A percentile compares a stretch with the other conserved stretches of the same genome.
Conservation (phyloP, 2,888 invertebrate genomes). For the Cylindroiulus punctatus region DNA sequence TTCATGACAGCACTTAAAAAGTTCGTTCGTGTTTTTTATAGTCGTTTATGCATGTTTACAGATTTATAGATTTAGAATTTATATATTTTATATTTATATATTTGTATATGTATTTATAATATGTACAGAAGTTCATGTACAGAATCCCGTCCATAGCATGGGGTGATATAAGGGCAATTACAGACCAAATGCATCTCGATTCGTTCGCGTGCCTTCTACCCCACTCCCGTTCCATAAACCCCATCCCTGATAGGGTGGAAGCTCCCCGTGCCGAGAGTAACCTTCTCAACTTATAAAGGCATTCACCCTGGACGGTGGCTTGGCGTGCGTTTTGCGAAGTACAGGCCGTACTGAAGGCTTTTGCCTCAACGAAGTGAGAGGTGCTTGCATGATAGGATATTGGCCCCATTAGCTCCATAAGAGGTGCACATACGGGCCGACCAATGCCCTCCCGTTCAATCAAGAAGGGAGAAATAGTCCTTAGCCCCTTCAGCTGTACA, state of each 20-base stretch:
- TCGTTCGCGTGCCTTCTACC: conserved; percentile 12
- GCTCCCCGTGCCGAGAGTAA: neutral
- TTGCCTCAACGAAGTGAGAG: conserved; percentile 42
- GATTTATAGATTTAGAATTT: conserved; percentile 51
- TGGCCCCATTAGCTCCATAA: conserved; percentile 30
- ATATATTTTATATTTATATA: conserved; percentile 53
- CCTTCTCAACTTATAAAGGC: conserved; percentile 47
- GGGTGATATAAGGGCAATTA: conserved; percentile 49
- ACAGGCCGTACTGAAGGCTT: conserved; percentile 45
- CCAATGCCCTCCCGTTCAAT: conserved; percentile 46
- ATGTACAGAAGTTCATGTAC: conserved; percentile 52
- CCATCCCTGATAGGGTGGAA: neutral
- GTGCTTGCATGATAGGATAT: conserved; percentile 45
- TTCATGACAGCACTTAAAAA: conserved; percentile 5
- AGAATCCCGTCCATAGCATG: conserved; percentile 46
- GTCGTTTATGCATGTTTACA: conserved; percentile 48
- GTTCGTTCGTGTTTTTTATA: conserved; percentile 2
- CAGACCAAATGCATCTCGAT: conserved; percentile 46
- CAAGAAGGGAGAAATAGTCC: conserved; percentile 29
- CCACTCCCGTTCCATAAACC: neutral
- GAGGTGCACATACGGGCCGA: neutral
- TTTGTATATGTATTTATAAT: conserved; percentile 52
- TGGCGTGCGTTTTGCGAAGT: conserved; percentile 31
- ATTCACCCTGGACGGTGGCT: conserved; percentile 48
- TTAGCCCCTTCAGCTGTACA: conserved; percentile 48